A percentile compares a stretch with the other conserved stretches of the same genome.
These are phyloP conservation scores for Sipha maydis DNA, from an alignment of 2,888 invertebrate species.

Conservation along the genomic window DNA sequence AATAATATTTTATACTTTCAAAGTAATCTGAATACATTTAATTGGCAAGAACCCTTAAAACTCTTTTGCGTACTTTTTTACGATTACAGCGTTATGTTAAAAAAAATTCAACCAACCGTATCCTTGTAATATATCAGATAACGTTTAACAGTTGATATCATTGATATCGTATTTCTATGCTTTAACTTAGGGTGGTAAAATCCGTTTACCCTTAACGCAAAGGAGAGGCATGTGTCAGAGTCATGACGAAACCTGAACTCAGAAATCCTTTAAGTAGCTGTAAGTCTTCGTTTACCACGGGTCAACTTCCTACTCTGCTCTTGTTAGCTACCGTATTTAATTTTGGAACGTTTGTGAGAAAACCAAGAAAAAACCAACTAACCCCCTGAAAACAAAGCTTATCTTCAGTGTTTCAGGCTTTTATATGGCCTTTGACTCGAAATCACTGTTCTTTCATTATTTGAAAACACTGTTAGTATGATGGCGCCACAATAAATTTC, in stretches of 20 bases:
- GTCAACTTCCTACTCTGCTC: constrained; percentile 15
- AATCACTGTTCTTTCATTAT: constrained; percentile 47
- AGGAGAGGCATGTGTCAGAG: neutral
- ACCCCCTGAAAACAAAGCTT: constrained; percentile 25
- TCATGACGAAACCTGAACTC: constrained; percentile 51
- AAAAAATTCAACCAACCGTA: constrained; percentile 8
- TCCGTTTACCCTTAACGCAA: neutral
- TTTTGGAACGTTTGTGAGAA: constrained; percentile 13
- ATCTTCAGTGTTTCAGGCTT: constrained; percentile 58
- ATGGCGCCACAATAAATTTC: constrained; percentile 60
- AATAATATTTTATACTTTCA: no score
- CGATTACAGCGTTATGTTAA: neutral
- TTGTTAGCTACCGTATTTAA: constrained; percentile 34
- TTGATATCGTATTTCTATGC: constrained; percentile 38
- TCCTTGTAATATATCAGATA: constrained; percentile 16
- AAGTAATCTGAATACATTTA: no score
- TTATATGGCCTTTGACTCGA: constrained; percentile 56
- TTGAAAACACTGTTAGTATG: constrained; percentile 57
- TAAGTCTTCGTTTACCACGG: constrained; percentile 51
- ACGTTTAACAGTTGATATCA: constrained; percentile 8
- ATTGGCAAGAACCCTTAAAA: neutral
- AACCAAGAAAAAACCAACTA: neutral
- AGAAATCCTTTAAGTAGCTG: constrained; percentile 55
- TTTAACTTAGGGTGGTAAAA: neutral
- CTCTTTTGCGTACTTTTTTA: neutral